Conservation (phyloP, 2,113 vertebrate genomes). For the Passer domesticus region DNA sequence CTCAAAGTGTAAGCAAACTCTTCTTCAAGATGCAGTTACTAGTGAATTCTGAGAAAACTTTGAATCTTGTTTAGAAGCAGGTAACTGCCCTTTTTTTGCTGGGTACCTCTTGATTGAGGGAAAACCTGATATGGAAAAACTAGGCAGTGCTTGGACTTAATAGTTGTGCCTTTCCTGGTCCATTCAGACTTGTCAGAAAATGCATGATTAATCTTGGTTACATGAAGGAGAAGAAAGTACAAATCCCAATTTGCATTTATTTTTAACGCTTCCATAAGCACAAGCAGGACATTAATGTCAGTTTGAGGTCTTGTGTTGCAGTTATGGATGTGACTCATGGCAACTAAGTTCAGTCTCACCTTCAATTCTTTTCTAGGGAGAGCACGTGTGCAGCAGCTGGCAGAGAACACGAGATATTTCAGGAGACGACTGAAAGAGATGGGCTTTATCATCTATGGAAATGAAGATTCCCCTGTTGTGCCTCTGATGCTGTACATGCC, state of each 20-base stretch:
- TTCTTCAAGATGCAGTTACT: neutral
- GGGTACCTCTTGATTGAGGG: neutral
- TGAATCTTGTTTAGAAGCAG: neutral
- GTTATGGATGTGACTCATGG: fast-evolving
- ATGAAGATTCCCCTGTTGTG: constrained; percentile 92
- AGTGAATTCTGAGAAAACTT: neutral
- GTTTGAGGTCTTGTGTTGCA: neutral
- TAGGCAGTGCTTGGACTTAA: neutral
- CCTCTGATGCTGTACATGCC: constrained; percentile 99
- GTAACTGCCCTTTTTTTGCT: neutral
- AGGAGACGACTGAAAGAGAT: constrained; percentile 86
- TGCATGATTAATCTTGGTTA: neutral
- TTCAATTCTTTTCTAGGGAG: constrained; percentile 73
- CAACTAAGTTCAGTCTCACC: neutral
- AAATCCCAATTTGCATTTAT: neutral
- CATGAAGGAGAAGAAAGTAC: neutral
- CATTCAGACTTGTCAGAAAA: neutral
- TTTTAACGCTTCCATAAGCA: neutral
- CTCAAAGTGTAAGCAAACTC: neutral
- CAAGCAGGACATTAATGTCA: neutral
- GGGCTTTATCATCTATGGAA: constrained; percentile 97
- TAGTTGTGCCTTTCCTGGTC: neutral
- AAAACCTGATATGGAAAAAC: neutral
- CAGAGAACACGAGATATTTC: constrained; percentile 92
- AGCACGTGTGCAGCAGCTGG: constrained; percentile 86